Base-by-base conservation (phyloP, 2,797 vertebrate genomes). In the Pipistrellus pipistrellus region DNA sequence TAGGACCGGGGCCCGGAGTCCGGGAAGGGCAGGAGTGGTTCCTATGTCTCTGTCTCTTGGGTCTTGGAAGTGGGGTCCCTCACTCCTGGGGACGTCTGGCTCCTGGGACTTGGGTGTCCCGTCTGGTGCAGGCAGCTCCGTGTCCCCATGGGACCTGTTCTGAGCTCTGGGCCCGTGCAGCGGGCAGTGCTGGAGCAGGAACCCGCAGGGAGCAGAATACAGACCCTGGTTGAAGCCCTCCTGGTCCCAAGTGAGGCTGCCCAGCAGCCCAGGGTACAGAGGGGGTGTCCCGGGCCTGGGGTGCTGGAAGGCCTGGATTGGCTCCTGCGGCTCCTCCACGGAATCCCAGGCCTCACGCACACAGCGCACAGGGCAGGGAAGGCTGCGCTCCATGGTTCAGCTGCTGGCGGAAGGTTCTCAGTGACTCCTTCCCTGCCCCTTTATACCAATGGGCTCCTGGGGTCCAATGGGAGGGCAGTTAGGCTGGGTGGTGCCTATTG, bases 381-480 rank as follows among this genome's bases (percentile, higher is more conserved):
- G 8, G 15, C 3, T 23, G 11, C 4, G 72, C 35, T 30, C n/a
- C 88, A 64, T 78, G 0, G 6, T 1, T 66, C 7, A 2, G 3
- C 4, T 3, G 12, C 30, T 8, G 21, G 27, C 32, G 30, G 10
- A 57, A 20, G 1, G 20, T 62, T 27, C 27, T 14, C 41, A 15
- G 6, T 3, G 20, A 5, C 8, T 6, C 9, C 12, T 21, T 51
- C 18, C 6, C 21, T 0, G 25, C 0, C 2, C 8, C 9, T 68
- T 72, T 71, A 57, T 59, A 18, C 9, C 20, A 1, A 17, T 3
- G 4, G 20, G 27, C 20, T 11, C 12, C 1, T 0, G 20, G 3
- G 3, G 0, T 35, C 30, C 21, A 25, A 41, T 1, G 8, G 8
- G 35, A 30, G 23, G 21, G 0, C 7, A 2, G 14, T 14, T 20